phyloP scores from a whole-genome alignment of 2,888 invertebrate species.

The Pediacus dermestoides region DNA sequence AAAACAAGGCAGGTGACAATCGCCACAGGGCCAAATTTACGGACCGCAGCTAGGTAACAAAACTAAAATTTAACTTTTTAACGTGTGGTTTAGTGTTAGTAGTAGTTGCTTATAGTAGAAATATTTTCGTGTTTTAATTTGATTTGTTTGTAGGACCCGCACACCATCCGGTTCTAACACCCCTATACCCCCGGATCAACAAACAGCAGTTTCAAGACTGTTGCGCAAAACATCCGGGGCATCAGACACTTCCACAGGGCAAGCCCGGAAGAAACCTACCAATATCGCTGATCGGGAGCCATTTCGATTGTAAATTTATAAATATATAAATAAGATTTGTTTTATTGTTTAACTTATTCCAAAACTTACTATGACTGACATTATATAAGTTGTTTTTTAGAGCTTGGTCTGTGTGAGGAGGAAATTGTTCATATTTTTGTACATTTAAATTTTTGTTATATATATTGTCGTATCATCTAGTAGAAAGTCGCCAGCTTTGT shows the following conservation, averaged over 20 bases:
- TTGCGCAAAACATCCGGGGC: conserved; percentile 66
- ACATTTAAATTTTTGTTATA: conserved; percentile 36
- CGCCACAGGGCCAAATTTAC: conserved; percentile 48
- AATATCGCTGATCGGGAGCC: conserved; percentile 58
- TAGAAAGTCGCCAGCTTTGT: conserved; percentile 41
- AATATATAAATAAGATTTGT: conserved; percentile 21
- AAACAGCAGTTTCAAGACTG: conserved; percentile 61
- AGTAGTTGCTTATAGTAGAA: too few species aligned
- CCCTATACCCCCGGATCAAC: conserved; percentile 63
- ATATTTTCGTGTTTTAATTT: too few species aligned
- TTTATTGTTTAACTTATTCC: conserved; percentile 40
- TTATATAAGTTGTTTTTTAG: conserved; percentile 19
- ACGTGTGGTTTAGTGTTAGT: too few species aligned
- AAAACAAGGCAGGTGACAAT: conserved; percentile 48
- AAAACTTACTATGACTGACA: conserved; percentile 45
- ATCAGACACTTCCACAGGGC: conserved; percentile 60
- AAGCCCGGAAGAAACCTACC: conserved; percentile 36
- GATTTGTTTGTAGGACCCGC: conserved; percentile 60
- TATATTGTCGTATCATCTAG: conserved; percentile 18
- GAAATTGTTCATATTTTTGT: conserved; percentile 48
- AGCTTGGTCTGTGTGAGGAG: conserved; percentile 35
- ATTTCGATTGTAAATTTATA: conserved; percentile 63
- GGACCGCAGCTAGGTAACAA: conserved; percentile 51
- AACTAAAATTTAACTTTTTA: conserved; percentile 17
- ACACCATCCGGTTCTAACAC: conserved; percentile 75